Percentiles rank a stretch among this genome's conserved stretches.
These are phyloP conservation scores for Resseliella maxima DNA, from an alignment of 2,888 invertebrate species.

Conservation along the genomic window DNA sequence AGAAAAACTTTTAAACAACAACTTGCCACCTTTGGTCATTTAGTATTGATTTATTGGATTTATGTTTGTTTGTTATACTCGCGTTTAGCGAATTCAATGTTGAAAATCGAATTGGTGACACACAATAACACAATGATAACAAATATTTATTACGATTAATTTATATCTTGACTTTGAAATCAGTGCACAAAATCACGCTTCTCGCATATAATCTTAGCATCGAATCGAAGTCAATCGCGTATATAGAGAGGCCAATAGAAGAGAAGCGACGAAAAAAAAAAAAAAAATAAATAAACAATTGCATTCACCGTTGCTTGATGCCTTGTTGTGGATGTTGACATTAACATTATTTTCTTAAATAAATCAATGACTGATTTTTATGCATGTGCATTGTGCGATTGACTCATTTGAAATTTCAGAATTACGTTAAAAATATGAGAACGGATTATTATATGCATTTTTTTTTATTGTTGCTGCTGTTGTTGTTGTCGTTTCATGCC, in stretches of 20 bases:
- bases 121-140: conserved; percentile 47
- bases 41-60: conserved; percentile 33
- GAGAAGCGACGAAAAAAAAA: neutral
- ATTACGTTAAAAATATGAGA: conserved; percentile 19
- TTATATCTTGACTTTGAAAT: conserved; percentile 41
- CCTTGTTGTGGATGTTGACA: neutral
- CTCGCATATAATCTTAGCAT: neutral
- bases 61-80: neutral
- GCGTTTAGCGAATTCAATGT: conserved; percentile 25
- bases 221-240: neutral
- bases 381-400: conserved; percentile 13
- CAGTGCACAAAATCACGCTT: conserved; percentile 45
- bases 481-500: too few relatives aligned
- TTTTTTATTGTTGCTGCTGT: too few relatives aligned
- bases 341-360: neutral
- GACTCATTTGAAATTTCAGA: conserved; percentile 7
- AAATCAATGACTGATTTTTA: neutral
- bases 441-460: conserved; percentile 44
- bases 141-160: conserved; percentile 44
- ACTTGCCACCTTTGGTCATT: conserved; percentile 45
- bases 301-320: conserved; percentile 1
- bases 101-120: conserved; percentile 45
- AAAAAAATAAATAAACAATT: conserved; percentile 12
- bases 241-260: neutral
- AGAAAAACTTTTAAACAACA: too few relatives aligned